Evolutionary conservation across 2,113 vertebrate genomes (phyloP).

Genomic region (Pedetes capensis): DNA sequence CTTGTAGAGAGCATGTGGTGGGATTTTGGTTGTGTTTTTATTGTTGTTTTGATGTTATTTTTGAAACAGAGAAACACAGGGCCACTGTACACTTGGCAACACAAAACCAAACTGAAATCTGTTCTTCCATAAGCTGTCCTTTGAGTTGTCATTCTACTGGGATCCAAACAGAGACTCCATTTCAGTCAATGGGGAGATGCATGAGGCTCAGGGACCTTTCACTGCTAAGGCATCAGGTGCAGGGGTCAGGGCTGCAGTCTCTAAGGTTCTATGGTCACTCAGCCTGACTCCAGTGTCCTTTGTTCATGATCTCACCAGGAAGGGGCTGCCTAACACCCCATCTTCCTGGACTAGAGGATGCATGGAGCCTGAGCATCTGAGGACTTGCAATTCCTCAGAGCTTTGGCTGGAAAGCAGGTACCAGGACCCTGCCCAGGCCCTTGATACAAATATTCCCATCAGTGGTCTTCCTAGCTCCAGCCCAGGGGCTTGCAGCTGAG

Average conservation of each 20-base stretch:
- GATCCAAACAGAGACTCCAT: neutral
- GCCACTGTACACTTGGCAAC: neutral
- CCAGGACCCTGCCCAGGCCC: no score
- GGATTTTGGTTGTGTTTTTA: no score
- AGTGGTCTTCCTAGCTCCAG: neutral
- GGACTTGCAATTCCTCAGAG: neutral
- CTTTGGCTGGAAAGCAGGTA: neutral
- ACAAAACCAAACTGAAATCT: neutral
- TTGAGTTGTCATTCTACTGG: neutral
- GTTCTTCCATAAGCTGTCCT: neutral
- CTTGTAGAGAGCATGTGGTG: no score
- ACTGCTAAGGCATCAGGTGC: neutral
- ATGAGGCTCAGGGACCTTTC: neutral
- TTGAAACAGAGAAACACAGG: neutral
- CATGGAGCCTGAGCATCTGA: neutral
- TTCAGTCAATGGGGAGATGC: neutral
- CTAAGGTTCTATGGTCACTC: neutral
- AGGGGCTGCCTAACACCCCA: neutral
- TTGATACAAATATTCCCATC: neutral
- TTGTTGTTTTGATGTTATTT: no score
- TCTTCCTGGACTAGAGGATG: neutral
- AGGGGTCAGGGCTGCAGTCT: neutral
- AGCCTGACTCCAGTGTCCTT: neutral
- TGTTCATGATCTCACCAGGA: neutral
- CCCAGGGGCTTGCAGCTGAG: neutral